Evolutionary conservation across 2,113 vertebrate species (phyloP).

Genomic region (Bujurquina vittata): DNA sequence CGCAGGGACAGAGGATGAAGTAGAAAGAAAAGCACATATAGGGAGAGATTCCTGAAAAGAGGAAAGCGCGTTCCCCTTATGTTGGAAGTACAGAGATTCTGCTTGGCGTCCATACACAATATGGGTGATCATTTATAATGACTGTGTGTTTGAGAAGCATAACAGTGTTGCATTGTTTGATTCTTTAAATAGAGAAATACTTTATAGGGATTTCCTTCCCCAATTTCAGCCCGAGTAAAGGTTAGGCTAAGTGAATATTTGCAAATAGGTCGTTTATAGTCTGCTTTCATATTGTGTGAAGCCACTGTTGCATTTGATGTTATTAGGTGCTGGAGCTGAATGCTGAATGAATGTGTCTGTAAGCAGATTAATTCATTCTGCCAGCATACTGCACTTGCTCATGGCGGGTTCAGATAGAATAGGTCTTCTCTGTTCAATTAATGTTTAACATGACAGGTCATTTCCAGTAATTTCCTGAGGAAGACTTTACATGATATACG

Average conservation of each 20-base stretch:
- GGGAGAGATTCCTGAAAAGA: constrained; percentile 54
- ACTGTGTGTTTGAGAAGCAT: not conserved
- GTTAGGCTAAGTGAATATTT: constrained; percentile 23
- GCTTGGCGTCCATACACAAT: constrained; percentile 26
- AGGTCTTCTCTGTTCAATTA: constrained; percentile 65
- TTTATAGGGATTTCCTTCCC: constrained; percentile 29
- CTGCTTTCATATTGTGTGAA: constrained; percentile 49
- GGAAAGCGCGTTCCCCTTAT: constrained; percentile 39
- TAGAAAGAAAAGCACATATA: constrained; percentile 14
- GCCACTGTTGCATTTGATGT: constrained; percentile 59
- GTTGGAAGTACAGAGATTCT: constrained; percentile 35
- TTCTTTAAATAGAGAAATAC: constrained; percentile 19
- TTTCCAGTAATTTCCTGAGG: constrained; percentile 66
- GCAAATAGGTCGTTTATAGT: constrained; percentile 39
- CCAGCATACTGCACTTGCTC: constrained; percentile 55
- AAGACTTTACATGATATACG: constrained; percentile 52
- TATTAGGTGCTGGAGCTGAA: constrained; percentile 56
- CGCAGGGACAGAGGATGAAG: constrained; percentile 40
- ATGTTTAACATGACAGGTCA: constrained; percentile 70
- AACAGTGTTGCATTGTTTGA: constrained; percentile 20
- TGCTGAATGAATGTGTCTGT: constrained; percentile 34
- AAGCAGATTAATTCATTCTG: constrained; percentile 64
- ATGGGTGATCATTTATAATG: constrained; percentile 35
- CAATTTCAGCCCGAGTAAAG: constrained; percentile 19
- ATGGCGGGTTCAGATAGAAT: constrained; percentile 43